Evolutionary conservation across 2,888 invertebrate species (phyloP).

Genomic region (Ceramica pisi): DNA sequence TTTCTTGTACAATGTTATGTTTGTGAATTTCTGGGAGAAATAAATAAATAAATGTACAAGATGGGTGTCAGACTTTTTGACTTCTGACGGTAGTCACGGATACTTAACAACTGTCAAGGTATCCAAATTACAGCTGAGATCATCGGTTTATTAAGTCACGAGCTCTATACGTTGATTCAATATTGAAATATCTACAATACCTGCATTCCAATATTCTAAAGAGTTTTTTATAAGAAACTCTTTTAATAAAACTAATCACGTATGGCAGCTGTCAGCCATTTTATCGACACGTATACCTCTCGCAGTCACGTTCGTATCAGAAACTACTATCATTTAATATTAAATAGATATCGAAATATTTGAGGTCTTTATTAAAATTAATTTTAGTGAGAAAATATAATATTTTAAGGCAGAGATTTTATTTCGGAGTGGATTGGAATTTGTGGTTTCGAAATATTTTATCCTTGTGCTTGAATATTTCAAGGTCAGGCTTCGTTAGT

Average conservation of each 20-base stretch:
- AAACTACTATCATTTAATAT: conserved; percentile 18
- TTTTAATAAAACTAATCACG: conserved; percentile 34
- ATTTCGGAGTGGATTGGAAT: conserved; percentile 9
- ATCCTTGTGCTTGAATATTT: neutral
- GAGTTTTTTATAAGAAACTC: neutral
- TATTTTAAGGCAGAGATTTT: conserved; percentile 9
- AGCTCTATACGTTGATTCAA: neutral
- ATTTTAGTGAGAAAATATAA: conserved; percentile 3
- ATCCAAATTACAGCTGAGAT: no score
- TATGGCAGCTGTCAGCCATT: conserved; percentile 23
- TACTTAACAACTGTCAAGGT: no score
- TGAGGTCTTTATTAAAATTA: conserved; percentile 6
- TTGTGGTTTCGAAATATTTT: neutral
- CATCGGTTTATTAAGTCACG: no score
- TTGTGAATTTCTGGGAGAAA: no score
- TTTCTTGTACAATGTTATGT: no score
- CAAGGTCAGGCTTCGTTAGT: neutral
- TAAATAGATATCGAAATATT: conserved; percentile 20
- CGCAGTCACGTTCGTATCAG: conserved; percentile 11
- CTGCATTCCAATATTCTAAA: no score
- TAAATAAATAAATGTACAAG: no score
- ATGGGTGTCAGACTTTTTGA: no score
- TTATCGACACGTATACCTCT: conserved; percentile 8
- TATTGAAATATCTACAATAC: neutral
- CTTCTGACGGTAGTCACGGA: no score